phyloP scores from a whole-genome alignment of 2,113 vertebrate genomes.

The Oreochromis aureus region DNA sequence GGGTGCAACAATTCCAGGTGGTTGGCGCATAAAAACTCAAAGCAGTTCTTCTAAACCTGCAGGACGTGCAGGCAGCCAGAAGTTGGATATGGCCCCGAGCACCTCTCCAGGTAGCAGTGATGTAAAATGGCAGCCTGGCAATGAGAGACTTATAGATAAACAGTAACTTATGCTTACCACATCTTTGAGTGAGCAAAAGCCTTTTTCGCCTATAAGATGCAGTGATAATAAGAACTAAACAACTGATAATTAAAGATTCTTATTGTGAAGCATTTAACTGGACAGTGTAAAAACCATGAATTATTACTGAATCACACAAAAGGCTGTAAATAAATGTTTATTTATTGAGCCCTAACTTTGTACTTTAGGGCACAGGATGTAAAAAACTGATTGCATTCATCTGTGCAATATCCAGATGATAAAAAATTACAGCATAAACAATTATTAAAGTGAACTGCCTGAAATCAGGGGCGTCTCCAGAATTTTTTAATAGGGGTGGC shows the following conservation, averaged over 20 bases:
- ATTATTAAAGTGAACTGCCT: background rate
- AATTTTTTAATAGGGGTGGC: background rate
- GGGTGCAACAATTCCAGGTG: background rate
- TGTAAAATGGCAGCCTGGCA: background rate
- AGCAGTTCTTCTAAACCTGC: background rate
- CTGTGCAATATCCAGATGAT: background rate
- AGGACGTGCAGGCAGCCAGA: background rate
- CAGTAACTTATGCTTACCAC: background rate
- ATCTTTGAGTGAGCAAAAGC: background rate
- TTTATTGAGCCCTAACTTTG: background rate
- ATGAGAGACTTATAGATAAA: background rate
- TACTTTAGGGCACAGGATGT: background rate
- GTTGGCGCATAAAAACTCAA: background rate
- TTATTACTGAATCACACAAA: background rate
- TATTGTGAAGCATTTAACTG: rapidly evolving
- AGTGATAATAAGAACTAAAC: background rate
- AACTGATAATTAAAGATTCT: background rate
- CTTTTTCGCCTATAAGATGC: background rate
- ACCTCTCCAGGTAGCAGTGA: background rate
- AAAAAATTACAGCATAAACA: background rate
- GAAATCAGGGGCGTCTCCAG: background rate
- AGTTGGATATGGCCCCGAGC: background rate
- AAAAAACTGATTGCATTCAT: background rate
- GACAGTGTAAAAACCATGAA: rapidly evolving
- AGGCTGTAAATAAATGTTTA: background rate